A percentile compares a stretch with the other conserved stretches of the same genome.
phyloP scores from a whole-genome alignment of 2,113 vertebrate genomes.

The Chaetodon auriga region DNA sequence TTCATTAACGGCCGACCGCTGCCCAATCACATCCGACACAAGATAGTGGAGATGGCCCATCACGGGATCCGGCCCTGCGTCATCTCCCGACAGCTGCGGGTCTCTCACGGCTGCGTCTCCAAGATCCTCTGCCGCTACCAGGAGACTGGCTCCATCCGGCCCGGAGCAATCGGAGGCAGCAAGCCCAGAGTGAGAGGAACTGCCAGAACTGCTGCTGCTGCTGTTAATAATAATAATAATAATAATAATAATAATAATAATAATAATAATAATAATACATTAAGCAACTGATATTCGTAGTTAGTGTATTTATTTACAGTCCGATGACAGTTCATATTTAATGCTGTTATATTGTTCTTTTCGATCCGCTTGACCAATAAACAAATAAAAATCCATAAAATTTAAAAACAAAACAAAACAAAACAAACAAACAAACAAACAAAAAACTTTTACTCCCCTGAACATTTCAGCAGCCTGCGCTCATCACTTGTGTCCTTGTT shows the following conservation, averaged over 20 bases:
- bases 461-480: no score
- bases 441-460: no score
- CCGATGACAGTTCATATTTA: no score
- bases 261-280: neutral
- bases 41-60: constrained; percentile 99
- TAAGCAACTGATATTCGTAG: no score
- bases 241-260: no score
- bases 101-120: constrained; percentile 97
- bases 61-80: constrained; percentile 97
- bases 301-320: no score
- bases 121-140: constrained; percentile 98
- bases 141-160: constrained; percentile 96
- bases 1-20: constrained; percentile 97
- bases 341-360: no score
- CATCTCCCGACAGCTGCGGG: constrained; percentile 95
- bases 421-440: no score
- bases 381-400: no score
- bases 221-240: neutral
- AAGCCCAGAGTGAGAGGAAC: constrained; percentile 93
- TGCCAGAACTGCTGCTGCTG: no score
- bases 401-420: no score
- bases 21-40: constrained; percentile 97
- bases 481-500: neutral
- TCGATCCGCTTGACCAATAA: no score
- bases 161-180: constrained; percentile 97